These are phyloP conservation scores for Onchidella celtica DNA, from an alignment of 2,888 invertebrate genomes.

Conservation along the genomic window DNA sequence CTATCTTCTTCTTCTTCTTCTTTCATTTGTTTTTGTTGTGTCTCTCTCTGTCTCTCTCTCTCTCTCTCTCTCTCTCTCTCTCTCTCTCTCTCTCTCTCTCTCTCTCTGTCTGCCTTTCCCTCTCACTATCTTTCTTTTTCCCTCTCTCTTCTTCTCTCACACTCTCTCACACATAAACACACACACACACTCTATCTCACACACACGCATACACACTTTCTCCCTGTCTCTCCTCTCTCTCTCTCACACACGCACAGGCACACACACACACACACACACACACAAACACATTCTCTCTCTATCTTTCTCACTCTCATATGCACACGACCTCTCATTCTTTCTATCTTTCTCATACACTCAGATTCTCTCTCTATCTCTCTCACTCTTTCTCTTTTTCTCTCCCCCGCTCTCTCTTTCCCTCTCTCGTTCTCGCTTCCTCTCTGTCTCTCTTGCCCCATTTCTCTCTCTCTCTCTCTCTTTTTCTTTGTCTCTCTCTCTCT, in stretches of 20 bases:
- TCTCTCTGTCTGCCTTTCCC: not conserved
- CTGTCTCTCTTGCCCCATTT: not conserved
- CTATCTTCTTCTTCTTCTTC: too few species aligned
- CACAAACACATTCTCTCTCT: not conserved
- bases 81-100: not conserved
- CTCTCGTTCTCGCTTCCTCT: not conserved
- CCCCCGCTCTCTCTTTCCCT: not conserved
- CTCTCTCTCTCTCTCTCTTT: not conserved
- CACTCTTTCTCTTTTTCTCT: not conserved
- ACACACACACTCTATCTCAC: not conserved
- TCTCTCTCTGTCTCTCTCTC: too few species aligned
- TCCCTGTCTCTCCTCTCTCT: not conserved
- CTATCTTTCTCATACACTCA: not conserved
- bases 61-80: too few species aligned
- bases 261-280: not conserved
- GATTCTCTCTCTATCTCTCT: not conserved
- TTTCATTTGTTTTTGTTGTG: too few species aligned
- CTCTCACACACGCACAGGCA: slow-evolving; percentile 11
- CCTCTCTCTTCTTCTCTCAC: not conserved
- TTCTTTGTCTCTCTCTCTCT: not conserved
- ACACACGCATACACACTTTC: not conserved
- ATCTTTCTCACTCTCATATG: not conserved
- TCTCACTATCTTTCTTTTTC: not conserved
- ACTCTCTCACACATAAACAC: not conserved
- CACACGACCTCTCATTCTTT: not conserved